phyloP scores from a whole-genome alignment of 2,113 vertebrate species.

The Paracanthobrama guichenoti region DNA sequence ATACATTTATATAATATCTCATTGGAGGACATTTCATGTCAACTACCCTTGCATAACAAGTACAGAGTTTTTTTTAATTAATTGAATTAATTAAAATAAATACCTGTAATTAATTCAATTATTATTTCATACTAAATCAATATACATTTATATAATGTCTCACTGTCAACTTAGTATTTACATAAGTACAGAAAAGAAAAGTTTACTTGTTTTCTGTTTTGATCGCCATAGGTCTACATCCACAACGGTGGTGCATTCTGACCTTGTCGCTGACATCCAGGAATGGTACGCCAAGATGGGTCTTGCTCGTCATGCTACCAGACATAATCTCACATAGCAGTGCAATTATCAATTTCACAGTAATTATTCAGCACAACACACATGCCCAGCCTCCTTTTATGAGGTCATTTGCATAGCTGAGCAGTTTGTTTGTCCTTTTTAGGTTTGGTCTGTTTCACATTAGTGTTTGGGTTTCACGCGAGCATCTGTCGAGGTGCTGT shows the following conservation, averaged over 20 bases:
- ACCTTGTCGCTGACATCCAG: constrained; percentile 52
- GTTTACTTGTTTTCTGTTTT: too few relatives aligned
- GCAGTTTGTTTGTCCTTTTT: constrained; percentile 57
- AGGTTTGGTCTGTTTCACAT: constrained; percentile 52
- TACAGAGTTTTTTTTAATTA: too few relatives aligned
- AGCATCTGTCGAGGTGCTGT: constrained; percentile 41
- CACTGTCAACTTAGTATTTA: background rate
- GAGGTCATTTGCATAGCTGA: constrained; percentile 53
- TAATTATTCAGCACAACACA: constrained; percentile 56
- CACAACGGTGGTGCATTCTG: constrained; percentile 50
- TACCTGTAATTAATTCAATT: background rate
- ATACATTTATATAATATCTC: background rate
- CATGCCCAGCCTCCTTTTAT: constrained; percentile 50
- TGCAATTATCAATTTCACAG: constrained; percentile 59
- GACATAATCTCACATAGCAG: constrained; percentile 55
- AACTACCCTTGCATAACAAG: background rate
- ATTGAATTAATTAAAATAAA: background rate
- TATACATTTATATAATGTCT: background rate
- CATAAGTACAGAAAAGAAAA: background rate
- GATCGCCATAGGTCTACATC: constrained; percentile 16
- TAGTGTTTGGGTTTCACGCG: constrained; percentile 47
- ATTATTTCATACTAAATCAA: background rate
- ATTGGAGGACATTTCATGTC: background rate
- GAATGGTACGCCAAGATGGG: constrained; percentile 44
- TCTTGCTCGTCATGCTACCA: constrained; percentile 56